A percentile compares a stretch with the other conserved stretches of the same genome.
Evolutionary conservation across 2,113 vertebrate species (phyloP).

Genomic region (Cisticola juncidis): DNA sequence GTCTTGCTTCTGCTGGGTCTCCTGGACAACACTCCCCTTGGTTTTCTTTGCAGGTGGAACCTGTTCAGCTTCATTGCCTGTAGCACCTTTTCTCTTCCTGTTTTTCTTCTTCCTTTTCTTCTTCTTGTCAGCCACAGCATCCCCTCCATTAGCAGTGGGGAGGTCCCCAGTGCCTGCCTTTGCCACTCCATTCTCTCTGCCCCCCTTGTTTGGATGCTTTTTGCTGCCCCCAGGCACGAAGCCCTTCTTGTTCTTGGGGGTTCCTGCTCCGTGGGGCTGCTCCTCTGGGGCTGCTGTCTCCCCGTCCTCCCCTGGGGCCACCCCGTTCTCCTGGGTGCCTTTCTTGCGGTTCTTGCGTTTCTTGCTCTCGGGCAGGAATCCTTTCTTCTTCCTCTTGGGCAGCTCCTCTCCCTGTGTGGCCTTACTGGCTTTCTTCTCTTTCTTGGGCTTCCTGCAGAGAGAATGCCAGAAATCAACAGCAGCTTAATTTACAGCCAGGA

Average conservation of each 20-base stretch:
- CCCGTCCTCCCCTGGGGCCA: background rate
- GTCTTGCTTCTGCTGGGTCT: background rate
- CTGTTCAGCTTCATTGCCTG: background rate
- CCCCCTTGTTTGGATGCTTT: conserved; percentile 65
- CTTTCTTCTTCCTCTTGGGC: conserved; percentile 84
- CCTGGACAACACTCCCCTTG: background rate
- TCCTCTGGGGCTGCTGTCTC: background rate
- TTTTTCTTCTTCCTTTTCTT: conserved; percentile 32
- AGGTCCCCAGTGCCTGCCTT: accelerated
- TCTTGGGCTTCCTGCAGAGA: conserved; percentile 82
- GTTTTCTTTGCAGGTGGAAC: conserved; percentile 54
- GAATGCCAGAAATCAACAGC: background rate
- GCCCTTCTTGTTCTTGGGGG: conserved; percentile 77
- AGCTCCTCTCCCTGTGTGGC: background rate
- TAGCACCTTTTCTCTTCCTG: conserved; percentile 20
- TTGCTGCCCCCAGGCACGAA: conserved; percentile 84
- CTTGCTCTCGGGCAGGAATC: conserved; percentile 91
- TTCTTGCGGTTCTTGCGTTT: conserved; percentile 85
- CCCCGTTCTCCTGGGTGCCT: background rate
- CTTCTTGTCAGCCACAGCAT: background rate
- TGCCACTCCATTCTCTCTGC: background rate
- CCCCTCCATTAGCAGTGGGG: background rate
- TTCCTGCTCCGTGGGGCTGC: background rate
- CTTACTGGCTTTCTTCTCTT: conserved; percentile 71
- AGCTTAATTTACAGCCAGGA: background rate